Evolutionary conservation across 2,113 vertebrate genomes (phyloP).

Genomic region (Aegithalos caudatus): DNA sequence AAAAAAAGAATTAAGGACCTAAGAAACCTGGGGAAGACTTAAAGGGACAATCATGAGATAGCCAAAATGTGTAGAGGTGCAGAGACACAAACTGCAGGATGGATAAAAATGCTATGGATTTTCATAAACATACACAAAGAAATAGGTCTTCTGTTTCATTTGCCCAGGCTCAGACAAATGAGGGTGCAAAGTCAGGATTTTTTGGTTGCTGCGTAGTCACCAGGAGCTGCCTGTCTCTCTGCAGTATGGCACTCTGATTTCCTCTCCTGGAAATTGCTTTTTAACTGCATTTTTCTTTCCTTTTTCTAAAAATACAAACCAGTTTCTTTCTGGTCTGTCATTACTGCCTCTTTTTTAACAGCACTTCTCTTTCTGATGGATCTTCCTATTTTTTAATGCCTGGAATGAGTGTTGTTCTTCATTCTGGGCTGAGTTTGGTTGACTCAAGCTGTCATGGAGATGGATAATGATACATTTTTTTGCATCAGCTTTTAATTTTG

Average conservation of each 20-base stretch:
- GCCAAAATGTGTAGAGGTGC: neutral
- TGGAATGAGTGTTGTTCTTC: conserved; percentile 10
- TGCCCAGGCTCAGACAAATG: neutral
- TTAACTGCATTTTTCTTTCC: conserved; percentile 10
- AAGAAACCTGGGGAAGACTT: neutral
- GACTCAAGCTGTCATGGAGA: conserved; percentile 44
- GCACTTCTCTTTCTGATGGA: conserved; percentile 32
- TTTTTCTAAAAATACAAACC: conserved; percentile 45
- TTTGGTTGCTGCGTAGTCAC: neutral
- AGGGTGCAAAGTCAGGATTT: neutral
- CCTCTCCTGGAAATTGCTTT: conserved; percentile 28
- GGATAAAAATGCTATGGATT: neutral
- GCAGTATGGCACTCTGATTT: neutral
- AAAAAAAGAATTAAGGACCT: neutral
- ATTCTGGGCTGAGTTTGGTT: neutral
- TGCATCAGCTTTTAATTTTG: conserved; percentile 54
- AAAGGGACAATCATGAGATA: neutral
- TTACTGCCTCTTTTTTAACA: conserved; percentile 45
- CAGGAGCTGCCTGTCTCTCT: neutral
- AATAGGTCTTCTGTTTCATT: neutral
- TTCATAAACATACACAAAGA: neutral
- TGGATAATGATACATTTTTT: conserved; percentile 18
- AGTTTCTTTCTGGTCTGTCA: conserved; percentile 38
- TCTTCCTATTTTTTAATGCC: conserved; percentile 36
- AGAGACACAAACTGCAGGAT: neutral